Conservation (phyloP, 2,797 vertebrate species). For the Rhinoraja longicauda region DNA sequence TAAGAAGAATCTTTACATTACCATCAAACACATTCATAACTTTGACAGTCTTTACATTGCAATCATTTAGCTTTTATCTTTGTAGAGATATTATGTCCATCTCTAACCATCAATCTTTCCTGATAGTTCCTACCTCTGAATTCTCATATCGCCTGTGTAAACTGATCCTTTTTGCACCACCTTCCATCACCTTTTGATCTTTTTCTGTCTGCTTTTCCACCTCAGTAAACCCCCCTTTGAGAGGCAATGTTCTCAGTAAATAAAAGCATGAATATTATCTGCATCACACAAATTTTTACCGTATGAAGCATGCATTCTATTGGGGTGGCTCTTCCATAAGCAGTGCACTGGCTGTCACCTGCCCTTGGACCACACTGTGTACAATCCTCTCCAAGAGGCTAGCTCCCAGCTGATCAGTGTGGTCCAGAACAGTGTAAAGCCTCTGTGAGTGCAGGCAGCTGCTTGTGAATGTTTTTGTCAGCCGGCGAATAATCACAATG, state of each 20-base stretch:
- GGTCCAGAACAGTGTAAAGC: too few relatives aligned
- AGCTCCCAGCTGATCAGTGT: too few relatives aligned
- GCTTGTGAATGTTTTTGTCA: too few relatives aligned
- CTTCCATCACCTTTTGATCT: too few relatives aligned
- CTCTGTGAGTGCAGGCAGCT: too few relatives aligned
- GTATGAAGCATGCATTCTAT: background rate
- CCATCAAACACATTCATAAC: background rate
- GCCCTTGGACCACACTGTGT: too few relatives aligned
- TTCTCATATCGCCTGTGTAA: too few relatives aligned
- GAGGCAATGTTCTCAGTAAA: background rate
- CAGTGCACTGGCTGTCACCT: too few relatives aligned
- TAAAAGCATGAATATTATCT: background rate
- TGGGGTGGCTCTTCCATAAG: background rate
- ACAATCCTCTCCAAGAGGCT: too few relatives aligned
- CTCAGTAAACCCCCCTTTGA: background rate
- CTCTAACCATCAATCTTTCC: too few relatives aligned
- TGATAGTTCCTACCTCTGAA: too few relatives aligned
- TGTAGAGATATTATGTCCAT: background rate
- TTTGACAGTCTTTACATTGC: background rate
- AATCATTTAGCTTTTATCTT: background rate
- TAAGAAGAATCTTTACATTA: background rate
- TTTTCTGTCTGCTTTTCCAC: background rate
- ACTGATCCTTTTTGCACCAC: too few relatives aligned
- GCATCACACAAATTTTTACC: background rate
- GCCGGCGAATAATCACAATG: background rate